A percentile compares a stretch with the other conserved stretches of the same genome.
Evolutionary conservation across 2,888 invertebrate genomes (phyloP).

Genomic region (Cephus pulcher): DNA sequence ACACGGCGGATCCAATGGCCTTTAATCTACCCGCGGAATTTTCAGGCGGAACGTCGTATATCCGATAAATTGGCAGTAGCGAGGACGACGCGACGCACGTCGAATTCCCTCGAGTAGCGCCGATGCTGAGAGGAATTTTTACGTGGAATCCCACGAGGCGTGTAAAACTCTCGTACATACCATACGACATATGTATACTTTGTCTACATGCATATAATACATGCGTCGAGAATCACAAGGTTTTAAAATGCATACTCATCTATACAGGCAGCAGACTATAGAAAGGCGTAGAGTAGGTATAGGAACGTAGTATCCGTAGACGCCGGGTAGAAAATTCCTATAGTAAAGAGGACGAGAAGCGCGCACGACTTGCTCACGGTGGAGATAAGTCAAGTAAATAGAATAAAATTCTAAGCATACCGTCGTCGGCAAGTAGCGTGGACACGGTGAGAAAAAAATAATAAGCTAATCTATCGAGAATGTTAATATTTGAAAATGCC

Average conservation of each 20-base stretch:
- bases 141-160: neutral
- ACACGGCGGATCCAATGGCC: neutral
- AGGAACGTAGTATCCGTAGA: neutral
- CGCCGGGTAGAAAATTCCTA: neutral
- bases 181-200: neutral
- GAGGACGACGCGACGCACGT: neutral
- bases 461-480: neutral
- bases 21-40: neutral
- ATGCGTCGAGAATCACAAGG: neutral
- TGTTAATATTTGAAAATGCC: neutral
- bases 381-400: neutral
- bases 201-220: neutral
- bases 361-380: neutral
- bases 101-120: neutral
- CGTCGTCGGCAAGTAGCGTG: neutral
- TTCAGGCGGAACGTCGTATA: neutral
- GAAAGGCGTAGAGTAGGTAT: neutral
- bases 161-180: neutral
- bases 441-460: neutral
- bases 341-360: neutral
- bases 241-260: neutral
- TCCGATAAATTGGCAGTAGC: neutral
- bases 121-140: neutral
- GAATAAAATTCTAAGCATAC: neutral
- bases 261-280: neutral